Evolutionary conservation across 2,113 vertebrate species (phyloP), one percentile per base, ranked within the genome.

Genomic region (Hemicordylus capensis): DNA sequence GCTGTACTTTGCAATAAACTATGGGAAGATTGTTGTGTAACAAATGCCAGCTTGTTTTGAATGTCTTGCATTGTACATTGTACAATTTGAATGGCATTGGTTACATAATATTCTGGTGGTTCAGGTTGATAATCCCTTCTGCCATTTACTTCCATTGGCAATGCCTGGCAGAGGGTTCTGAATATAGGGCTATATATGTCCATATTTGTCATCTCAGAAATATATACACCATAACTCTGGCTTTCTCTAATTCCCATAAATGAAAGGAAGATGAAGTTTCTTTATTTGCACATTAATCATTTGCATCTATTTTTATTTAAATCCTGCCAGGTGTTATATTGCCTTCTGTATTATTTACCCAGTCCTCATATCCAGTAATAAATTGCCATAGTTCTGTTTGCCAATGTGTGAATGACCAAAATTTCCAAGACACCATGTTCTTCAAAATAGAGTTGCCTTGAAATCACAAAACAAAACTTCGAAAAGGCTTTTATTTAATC

Each of bases 401-500:
- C 56, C 70, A 42, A 17, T 51, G 44, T 85, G 83, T 28, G 48
- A 76, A 46, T 37, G 42, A 78, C 64, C 64, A 70, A 78, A 79
- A 54, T 69, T 24, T 73, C 54, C 42, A 72, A 61, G 63, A 56
- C 67, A 42, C 73, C 61, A 17, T 63, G 85, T 58, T 80, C 59
- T 1, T 0, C 42, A 76, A 79, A 76, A 84, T 87, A 46, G 85
- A 87, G 90, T 91, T 92, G 88, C 93, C 94, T 95, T 90, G 89
- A 91, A 94, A 94, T 58, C 76, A 2, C 75, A 85, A 88, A 81
- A 59, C 14, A 89, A 74, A 86, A 89, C 56, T 67, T 73, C 76
- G 73, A 31, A 61, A 72, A 14, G n/a, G 9, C n/a, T 85, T 42
- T 80, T 59, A 34, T 46, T 77, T 14, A 54, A 14, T 54, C 2